phyloP scores from a whole-genome alignment of 2,113 vertebrate genomes.

The Passer domesticus region DNA sequence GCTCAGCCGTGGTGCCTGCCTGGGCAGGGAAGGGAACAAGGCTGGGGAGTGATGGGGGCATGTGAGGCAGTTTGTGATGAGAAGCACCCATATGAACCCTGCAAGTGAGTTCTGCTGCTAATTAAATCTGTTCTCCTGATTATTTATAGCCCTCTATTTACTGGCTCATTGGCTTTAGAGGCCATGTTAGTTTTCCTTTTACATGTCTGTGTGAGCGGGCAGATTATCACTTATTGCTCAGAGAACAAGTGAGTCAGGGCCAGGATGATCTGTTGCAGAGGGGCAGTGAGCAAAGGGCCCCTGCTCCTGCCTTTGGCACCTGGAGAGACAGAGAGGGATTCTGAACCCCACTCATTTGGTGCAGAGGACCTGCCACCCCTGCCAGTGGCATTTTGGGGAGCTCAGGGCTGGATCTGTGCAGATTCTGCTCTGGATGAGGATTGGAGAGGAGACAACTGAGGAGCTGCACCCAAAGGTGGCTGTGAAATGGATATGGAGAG shows the following conservation, averaged over 20 bases:
- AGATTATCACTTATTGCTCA: neutral
- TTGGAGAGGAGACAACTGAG: neutral
- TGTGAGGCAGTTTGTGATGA: neutral
- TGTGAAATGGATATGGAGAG: neutral
- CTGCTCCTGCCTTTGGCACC: neutral
- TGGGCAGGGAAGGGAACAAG: neutral
- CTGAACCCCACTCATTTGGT: neutral
- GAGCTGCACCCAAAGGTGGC: neutral
- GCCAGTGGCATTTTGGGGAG: neutral
- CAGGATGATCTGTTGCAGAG: neutral
- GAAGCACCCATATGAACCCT: neutral
- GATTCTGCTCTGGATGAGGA: neutral
- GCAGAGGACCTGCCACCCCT: neutral
- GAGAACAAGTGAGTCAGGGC: neutral
- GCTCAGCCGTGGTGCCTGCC: neutral
- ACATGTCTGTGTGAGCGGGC: neutral
- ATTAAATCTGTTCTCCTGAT: conserved; percentile 50
- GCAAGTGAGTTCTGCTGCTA: neutral
- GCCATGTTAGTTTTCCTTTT: conserved; percentile 42
- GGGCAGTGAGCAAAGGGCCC: neutral
- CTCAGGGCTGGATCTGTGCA: neutral
- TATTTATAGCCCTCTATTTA: conserved; percentile 52
- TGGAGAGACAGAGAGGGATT: neutral
- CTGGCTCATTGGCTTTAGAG: conserved; percentile 63
- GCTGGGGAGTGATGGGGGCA: neutral